Conservation (phyloP, 1,140 invertebrate genomes). For the Platyscapa corneri region DNA sequence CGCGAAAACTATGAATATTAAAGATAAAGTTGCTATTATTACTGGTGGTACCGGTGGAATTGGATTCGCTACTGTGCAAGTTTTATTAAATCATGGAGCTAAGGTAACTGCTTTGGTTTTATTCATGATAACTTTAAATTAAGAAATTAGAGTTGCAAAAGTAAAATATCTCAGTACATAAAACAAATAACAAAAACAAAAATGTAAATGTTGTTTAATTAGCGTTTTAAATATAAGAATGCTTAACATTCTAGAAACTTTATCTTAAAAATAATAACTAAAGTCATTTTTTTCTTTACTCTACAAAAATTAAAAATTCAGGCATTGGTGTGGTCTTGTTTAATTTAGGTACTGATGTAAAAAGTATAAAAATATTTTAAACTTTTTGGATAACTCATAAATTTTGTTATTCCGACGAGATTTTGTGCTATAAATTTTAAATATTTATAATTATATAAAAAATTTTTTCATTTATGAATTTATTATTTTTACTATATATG, state of each 20-base stretch:
- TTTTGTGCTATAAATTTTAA: background rate
- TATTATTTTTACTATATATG: too few relatives aligned
- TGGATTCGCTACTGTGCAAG: conserved; percentile 31
- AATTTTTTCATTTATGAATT: too few relatives aligned
- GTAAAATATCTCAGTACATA: background rate
- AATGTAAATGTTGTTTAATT: background rate
- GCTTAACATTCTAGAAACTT: background rate
- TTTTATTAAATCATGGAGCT: conserved; percentile 8
- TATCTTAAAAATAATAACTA: too few relatives aligned
- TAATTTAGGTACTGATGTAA: background rate
- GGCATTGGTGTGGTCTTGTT: background rate
- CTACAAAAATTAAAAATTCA: background rate
- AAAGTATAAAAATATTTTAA: background rate
- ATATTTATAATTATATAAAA: too few relatives aligned
- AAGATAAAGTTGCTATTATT: conserved; percentile 64
- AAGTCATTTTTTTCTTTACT: too few relatives aligned
- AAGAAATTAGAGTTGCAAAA: background rate
- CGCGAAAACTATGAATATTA: conserved; percentile 48
- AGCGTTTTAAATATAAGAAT: background rate
- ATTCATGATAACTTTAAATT: background rate
- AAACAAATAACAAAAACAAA: background rate
- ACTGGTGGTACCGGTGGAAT: conserved; percentile 69
- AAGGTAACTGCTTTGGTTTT: conserved; percentile 18
- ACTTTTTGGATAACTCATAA: background rate
- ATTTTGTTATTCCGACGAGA: background rate